These are phyloP conservation scores for Upupa epops DNA, from an alignment of 2,113 vertebrate genomes.

Conservation along the genomic window DNA sequence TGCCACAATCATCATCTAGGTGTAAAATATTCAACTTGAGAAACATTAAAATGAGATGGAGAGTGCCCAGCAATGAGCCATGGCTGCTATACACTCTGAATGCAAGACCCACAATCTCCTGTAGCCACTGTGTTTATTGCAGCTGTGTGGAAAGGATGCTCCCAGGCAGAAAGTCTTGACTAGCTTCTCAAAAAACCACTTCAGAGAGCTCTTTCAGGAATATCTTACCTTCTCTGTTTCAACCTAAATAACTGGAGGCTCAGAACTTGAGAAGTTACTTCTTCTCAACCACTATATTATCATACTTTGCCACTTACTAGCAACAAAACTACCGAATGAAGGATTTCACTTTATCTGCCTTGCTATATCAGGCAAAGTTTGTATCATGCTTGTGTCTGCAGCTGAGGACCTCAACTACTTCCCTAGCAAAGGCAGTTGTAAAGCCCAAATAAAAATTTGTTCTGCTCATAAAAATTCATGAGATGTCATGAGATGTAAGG, in stretches of 20 bases:
- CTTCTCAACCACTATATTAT: not conserved
- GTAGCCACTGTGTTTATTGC: fast-evolving
- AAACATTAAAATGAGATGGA: not conserved
- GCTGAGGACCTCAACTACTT: not conserved
- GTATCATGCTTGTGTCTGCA: not conserved
- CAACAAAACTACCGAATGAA: not conserved
- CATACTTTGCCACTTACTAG: not conserved
- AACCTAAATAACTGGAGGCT: not conserved
- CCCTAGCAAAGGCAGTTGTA: not conserved
- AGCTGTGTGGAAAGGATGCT: not conserved
- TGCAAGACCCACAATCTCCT: not conserved
- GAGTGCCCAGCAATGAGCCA: not conserved
- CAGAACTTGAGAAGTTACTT: not conserved
- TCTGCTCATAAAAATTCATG: not conserved
- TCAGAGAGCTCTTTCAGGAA: not conserved
- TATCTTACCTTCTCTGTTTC: not conserved
- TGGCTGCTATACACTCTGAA: not conserved
- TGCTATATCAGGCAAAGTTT: not conserved
- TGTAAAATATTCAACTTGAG: not conserved
- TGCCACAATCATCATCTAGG: not conserved
- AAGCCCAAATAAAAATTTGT: not conserved
- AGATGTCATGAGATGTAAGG: not conserved
- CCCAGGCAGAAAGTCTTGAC: not conserved
- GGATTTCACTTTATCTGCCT: not conserved
- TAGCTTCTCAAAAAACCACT: not conserved